phyloP scores from a whole-genome alignment of 2,113 vertebrate species.

The Onychostruthus taczanowskii region DNA sequence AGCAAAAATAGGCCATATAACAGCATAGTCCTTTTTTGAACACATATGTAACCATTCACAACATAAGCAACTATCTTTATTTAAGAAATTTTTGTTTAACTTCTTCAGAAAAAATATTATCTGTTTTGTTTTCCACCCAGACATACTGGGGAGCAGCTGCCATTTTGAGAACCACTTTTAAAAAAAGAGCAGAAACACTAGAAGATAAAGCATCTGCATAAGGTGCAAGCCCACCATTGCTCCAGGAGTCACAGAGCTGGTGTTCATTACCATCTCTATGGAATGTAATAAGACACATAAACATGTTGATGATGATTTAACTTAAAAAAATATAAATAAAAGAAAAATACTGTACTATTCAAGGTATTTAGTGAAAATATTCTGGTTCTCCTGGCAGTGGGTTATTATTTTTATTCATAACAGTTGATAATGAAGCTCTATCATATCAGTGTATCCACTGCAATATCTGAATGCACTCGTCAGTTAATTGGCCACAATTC shows the following conservation, averaged over 20 bases:
- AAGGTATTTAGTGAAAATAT: background rate
- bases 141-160: background rate
- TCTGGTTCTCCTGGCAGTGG: background rate
- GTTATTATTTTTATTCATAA: conserved; percentile 40
- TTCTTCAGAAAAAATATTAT: background rate
- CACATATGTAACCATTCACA: background rate
- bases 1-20: background rate
- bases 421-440: conserved; percentile 10
- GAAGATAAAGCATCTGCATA: background rate
- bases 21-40: background rate
- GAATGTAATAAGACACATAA: background rate
- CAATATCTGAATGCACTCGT: conserved; percentile 17
- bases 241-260: background rate
- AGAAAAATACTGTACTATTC: background rate
- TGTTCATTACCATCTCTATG: background rate
- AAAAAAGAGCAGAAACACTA: background rate
- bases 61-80: background rate
- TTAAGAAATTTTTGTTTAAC: background rate
- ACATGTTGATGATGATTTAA: background rate
- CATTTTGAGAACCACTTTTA: background rate
- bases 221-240: background rate
- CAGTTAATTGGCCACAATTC: conserved; percentile 39
- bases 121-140: background rate
- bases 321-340: background rate
- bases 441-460: background rate